Evolutionary conservation across 2,797 vertebrate genomes (phyloP), one percentile per base, ranked within the genome.

Genomic region (Hyperoplus immaculatus): DNA sequence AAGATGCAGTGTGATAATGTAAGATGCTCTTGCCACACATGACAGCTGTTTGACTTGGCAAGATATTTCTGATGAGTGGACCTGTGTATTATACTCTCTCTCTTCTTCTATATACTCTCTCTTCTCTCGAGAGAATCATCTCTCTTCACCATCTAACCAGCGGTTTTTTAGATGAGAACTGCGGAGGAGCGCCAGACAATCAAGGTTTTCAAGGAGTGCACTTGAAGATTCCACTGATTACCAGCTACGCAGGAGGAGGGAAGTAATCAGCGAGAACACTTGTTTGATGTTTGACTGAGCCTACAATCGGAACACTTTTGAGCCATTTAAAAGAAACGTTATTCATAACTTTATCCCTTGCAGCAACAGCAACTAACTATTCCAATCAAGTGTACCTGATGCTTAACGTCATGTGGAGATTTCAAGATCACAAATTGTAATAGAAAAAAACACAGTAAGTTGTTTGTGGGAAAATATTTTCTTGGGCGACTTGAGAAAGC

Each of bases 41-140:
- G 54, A 69, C 70, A 56, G 77, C 57, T 76, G 67, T 75, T 69
- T 76, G 56, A 78, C 81, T 80, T 53, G 81, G 76, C 71, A 43
- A 15, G 8, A 41, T 8, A 14, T 36, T 69, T 70, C 64, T 41
- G 68, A 78, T 57, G 45, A 43, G 70, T 21, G 45, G 60, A 63
- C 38, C 63, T 68, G 55, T 59, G 70, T 65, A 60, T 82, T 53
- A 58, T 61, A 59, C 47, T 18, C 21, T 21, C 21, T 21, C 21
- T 21, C 21, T 1, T 2, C 21, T 21, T 21, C 21, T 21, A 21
- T 21, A 16, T 29, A 13, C 54, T 21, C 36, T 61, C 54, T 54
- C 57, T 68, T 63, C 72, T 70, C 12, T 56, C 14, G 1, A 66
- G 74, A 21, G 21, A 21, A 21, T 21, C 21, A 21, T 21, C 21